Conservation (phyloP, 2,888 invertebrate genomes). For the Tenthredo mesomela region DNA sequence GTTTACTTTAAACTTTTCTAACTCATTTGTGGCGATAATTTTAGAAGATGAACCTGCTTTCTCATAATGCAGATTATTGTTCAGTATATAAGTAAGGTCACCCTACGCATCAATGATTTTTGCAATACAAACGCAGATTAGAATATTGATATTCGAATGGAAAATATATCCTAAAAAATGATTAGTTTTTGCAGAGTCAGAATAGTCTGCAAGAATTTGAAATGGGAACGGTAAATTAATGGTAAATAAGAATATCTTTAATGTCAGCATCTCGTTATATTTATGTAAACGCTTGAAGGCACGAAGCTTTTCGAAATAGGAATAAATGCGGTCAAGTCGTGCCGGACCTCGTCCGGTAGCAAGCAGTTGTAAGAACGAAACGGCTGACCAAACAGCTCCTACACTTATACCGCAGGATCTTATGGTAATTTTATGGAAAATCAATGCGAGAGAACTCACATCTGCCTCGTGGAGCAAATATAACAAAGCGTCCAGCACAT, state of each 20-base stretch:
- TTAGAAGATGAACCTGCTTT: too few species aligned
- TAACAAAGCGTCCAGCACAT: constrained; percentile 26
- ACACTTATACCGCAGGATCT: constrained; percentile 58
- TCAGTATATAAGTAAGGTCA: too few species aligned
- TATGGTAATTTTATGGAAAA: constrained; percentile 72
- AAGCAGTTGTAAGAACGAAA: constrained; percentile 40
- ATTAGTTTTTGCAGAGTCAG: background rate
- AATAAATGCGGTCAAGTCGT: constrained; percentile 28
- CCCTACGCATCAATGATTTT: background rate
- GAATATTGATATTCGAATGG: background rate
- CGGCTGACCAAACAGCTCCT: constrained; percentile 50
- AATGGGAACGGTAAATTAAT: background rate
- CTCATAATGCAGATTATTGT: too few species aligned
- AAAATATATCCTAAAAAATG: background rate
- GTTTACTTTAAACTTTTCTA: too few species aligned
- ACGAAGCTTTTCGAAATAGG: constrained; percentile 28
- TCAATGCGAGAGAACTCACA: constrained; percentile 61
- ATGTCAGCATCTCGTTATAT: constrained; percentile 24
- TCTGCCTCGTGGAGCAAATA: constrained; percentile 35
- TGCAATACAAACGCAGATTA: background rate
- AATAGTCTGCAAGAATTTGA: background rate
- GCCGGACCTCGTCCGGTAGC: constrained; percentile 17
- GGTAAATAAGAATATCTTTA: background rate
- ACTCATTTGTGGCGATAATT: too few species aligned
- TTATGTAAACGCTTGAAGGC: constrained; percentile 11